Conservation (phyloP, 1,140 invertebrate species). For the Drosophila pachea region DNA sequence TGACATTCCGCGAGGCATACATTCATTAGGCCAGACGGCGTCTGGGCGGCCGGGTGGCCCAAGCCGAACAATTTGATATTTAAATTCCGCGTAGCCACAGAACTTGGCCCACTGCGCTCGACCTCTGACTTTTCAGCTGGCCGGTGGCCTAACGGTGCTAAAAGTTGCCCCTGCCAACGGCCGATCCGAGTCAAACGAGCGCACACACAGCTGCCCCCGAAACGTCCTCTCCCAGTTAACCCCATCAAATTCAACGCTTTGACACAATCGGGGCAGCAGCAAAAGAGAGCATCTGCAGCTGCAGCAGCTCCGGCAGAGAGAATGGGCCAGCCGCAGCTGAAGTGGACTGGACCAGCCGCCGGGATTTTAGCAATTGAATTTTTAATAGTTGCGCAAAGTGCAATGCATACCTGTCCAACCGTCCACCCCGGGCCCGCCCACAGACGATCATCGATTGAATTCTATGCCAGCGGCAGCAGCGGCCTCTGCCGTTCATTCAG, state of each 20-base stretch:
- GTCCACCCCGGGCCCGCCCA: not conserved
- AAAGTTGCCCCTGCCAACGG: slow-evolving; percentile 23
- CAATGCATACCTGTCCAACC: slow-evolving; percentile 13
- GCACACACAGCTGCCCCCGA: not conserved
- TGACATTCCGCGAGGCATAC: slow-evolving; percentile 39
- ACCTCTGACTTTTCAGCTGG: slow-evolving; percentile 58
- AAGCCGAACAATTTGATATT: slow-evolving; percentile 51
- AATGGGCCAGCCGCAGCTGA: slow-evolving; percentile 21
- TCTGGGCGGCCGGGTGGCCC: slow-evolving; percentile 20
- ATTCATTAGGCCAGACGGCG: slow-evolving; percentile 65
- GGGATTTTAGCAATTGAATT: slow-evolving; percentile 67
- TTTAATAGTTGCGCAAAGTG: slow-evolving; percentile 60
- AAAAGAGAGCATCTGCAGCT: slow-evolving; percentile 6
- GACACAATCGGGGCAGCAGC: slow-evolving; percentile 66
- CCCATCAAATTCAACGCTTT: slow-evolving; percentile 56
- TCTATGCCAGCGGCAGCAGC: too few species aligned
- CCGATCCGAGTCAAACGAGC: not conserved
- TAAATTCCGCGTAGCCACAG: slow-evolving; percentile 37
- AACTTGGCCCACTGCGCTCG: slow-evolving; percentile 64
- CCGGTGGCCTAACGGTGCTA: slow-evolving; percentile 31
- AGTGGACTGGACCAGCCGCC: slow-evolving; percentile 14
- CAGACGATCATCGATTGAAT: slow-evolving; percentile 45
- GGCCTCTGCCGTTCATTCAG: slow-evolving; percentile 2
- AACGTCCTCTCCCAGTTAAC: slow-evolving; percentile 8
- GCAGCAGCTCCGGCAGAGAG: slow-evolving; percentile 20